Evolutionary conservation across 1,140 invertebrate genomes (phyloP).

Genomic region (Hyposmocoma kahamanoa): DNA sequence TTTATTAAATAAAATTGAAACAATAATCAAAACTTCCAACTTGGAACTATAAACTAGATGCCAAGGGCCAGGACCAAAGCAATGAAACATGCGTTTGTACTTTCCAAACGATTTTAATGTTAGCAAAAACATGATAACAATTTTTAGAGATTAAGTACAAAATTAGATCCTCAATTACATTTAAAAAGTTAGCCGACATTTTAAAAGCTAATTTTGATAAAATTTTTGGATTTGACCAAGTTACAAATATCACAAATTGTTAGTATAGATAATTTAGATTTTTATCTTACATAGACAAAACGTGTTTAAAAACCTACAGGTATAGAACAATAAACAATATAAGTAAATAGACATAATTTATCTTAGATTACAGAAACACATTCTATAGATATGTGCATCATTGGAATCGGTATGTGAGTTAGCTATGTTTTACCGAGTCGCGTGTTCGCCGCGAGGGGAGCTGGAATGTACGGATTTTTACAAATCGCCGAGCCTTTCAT

Average conservation of each 20-base stretch:
- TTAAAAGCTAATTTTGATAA: background rate
- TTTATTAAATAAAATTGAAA: too few species aligned
- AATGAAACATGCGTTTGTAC: conserved; percentile 42
- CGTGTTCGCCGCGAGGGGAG: too few species aligned
- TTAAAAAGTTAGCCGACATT: background rate
- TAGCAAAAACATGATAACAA: conserved; percentile 11
- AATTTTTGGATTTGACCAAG: background rate
- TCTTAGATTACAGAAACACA: too few species aligned
- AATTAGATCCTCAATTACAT: background rate
- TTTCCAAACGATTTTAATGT: conserved; percentile 25
- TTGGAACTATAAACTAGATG: conserved; percentile 8
- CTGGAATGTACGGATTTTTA: too few species aligned
- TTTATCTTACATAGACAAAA: too few species aligned
- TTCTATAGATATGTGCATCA: too few species aligned
- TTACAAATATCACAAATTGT: background rate
- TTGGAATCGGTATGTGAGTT: too few species aligned
- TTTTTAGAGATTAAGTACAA: background rate
- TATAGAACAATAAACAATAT: too few species aligned
- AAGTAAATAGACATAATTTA: too few species aligned
- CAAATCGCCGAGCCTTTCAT: too few species aligned
- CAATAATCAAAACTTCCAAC: conserved; percentile 13
- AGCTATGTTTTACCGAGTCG: too few species aligned
- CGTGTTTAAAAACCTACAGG: too few species aligned
- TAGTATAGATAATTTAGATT: background rate
- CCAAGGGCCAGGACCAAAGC: conserved; percentile 57